A percentile compares a stretch with the other conserved stretches of the same genome.
These are phyloP conservation scores for Perccottus glenii DNA, from an alignment of 2,113 vertebrate genomes.

Conservation along the genomic window DNA sequence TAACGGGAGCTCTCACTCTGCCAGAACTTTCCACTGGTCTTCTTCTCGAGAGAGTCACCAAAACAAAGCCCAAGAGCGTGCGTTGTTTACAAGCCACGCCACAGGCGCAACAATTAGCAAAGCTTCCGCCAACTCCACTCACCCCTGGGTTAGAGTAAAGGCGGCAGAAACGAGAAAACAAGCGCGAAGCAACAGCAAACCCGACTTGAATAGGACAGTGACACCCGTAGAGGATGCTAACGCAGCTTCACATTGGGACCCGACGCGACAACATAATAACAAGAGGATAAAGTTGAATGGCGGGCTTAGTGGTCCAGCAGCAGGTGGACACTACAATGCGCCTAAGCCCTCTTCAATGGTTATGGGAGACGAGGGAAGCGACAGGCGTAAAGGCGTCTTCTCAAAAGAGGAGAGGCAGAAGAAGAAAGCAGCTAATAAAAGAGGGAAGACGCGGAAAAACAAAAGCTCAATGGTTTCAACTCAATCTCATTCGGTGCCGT, in stretches of 20 bases:
- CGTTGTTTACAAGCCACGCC: slow-evolving; percentile 49
- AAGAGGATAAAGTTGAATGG: slow-evolving; percentile 76
- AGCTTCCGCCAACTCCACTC: slow-evolving; percentile 56
- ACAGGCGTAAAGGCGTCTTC: slow-evolving; percentile 74
- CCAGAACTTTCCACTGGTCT: slow-evolving; percentile 49
- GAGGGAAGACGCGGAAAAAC: slow-evolving; percentile 63
- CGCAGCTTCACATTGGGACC: slow-evolving; percentile 58
- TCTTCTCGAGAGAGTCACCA: slow-evolving; percentile 50
- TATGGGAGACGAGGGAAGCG: slow-evolving; percentile 43
- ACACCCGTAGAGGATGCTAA: slow-evolving; percentile 52
- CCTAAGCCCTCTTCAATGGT: slow-evolving; percentile 65
- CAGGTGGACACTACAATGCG: slow-evolving; percentile 74
- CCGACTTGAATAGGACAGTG: slow-evolving; percentile 57
- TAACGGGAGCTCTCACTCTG: slow-evolving; percentile 24
- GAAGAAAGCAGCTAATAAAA: slow-evolving; percentile 70
- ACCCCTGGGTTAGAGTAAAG: slow-evolving; percentile 41
- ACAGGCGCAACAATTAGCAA: slow-evolving; percentile 72
- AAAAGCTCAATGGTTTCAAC: slow-evolving; percentile 59
- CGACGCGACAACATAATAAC: slow-evolving; percentile 61
- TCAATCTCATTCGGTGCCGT: slow-evolving; percentile 55
- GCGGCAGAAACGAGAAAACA: slow-evolving; percentile 40
- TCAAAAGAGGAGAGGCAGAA: slow-evolving; percentile 59
- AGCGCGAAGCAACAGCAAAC: slow-evolving; percentile 55
- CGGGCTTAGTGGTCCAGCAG: slow-evolving; percentile 59
- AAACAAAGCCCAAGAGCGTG: slow-evolving; percentile 53